Evolutionary conservation across 2,888 invertebrate genomes (phyloP).

Genomic region (Synergus itoensis): DNA sequence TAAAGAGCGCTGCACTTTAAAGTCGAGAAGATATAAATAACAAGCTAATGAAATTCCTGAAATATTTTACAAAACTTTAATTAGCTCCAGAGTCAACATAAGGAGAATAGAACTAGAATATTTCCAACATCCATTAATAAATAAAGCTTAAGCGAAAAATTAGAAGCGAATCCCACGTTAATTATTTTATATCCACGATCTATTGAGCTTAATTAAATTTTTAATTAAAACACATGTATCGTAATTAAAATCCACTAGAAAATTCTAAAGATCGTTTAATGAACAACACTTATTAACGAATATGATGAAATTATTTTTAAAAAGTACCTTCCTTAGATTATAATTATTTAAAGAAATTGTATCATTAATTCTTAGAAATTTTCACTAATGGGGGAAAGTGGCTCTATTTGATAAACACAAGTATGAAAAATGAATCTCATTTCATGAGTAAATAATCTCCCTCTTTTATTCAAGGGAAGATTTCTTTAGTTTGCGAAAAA

Average conservation of each 20-base stretch:
- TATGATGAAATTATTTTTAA: background rate
- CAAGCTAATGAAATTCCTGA: conserved; percentile 7
- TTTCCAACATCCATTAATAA: too few species aligned
- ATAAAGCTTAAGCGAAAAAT: background rate
- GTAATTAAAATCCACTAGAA: background rate
- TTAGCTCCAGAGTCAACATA: background rate
- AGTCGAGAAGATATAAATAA: conserved; percentile 17
- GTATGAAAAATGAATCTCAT: background rate
- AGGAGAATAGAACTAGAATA: too few species aligned
- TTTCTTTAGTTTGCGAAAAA: background rate
- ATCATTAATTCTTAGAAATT: too few species aligned
- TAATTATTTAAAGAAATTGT: too few species aligned
- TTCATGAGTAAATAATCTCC: background rate
- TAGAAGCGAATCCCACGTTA: too few species aligned
- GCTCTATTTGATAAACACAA: too few species aligned
- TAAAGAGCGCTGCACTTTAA: conserved; percentile 9
- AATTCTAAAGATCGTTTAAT: background rate
- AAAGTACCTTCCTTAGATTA: background rate
- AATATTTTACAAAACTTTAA: background rate
- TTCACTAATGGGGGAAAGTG: too few species aligned
- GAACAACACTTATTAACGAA: background rate
- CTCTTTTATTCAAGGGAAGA: background rate
- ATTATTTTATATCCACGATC: too few species aligned
- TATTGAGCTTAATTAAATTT: background rate
- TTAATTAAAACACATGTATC: background rate